Percentiles rank a stretch among this genome's conserved stretches.
Evolutionary conservation across 2,797 vertebrate species (phyloP).

Genomic region (Galago senegalensis): DNA sequence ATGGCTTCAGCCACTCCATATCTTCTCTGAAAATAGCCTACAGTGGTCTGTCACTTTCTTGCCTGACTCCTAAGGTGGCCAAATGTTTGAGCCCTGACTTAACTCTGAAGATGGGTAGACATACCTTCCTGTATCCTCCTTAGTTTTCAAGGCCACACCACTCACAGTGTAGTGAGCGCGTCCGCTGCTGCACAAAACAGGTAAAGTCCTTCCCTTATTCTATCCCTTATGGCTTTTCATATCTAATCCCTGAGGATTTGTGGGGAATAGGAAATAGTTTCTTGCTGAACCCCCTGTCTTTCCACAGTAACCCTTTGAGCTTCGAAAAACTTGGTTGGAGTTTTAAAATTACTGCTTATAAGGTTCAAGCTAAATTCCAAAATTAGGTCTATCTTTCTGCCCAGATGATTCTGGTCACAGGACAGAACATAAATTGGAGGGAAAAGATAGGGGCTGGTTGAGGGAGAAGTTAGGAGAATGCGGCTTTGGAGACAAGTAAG

Average conservation of each 20-base stretch:
- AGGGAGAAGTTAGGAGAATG: neutral
- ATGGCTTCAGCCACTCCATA: too few species aligned
- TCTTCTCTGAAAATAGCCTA: neutral
- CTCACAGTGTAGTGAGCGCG: neutral
- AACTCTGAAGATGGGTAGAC: neutral
- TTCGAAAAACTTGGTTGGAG: conserved; percentile 4
- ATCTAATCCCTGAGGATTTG: neutral
- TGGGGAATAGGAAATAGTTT: neutral
- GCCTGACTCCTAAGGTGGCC: too few species aligned
- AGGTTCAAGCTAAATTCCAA: conserved; percentile 10
- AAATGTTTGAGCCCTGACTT: neutral
- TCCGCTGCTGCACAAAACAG: neutral
- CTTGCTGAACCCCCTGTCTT: neutral
- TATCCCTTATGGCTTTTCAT: neutral
- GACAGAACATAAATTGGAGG: neutral
- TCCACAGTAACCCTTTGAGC: neutral
- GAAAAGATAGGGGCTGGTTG: neutral
- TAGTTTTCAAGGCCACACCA: neutral
- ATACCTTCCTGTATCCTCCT: neutral
- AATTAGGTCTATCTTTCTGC: neutral
- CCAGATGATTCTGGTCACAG: neutral
- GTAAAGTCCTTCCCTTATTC: neutral
- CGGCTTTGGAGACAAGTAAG: neutral
- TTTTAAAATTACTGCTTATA: neutral
- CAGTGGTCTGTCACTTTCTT: too few species aligned